A percentile compares a stretch with the other conserved stretches of the same genome.
Conservation (phyloP, 2,113 vertebrate genomes). For the Porphyrio hochstetteri region DNA sequence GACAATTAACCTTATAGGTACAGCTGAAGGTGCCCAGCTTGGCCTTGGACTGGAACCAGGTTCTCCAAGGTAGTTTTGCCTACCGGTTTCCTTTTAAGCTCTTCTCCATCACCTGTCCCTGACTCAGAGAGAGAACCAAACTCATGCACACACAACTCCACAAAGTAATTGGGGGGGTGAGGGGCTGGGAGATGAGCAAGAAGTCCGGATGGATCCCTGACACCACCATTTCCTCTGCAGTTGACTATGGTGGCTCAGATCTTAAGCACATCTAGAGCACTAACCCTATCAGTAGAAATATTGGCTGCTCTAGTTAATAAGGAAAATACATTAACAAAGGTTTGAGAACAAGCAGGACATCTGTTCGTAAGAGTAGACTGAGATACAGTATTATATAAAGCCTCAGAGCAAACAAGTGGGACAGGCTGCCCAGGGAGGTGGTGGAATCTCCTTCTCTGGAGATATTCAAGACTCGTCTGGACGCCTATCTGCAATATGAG, state of each 20-base stretch:
- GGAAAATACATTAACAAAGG: background rate
- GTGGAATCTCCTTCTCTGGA: too few species aligned
- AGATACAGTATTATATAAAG: background rate
- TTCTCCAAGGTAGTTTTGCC: background rate
- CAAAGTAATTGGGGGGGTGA: background rate
- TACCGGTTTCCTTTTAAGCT: background rate
- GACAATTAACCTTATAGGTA: background rate
- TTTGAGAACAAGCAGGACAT: background rate
- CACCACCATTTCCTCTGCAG: background rate
- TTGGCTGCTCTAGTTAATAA: background rate
- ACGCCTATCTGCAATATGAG: too few species aligned
- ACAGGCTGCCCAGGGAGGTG: too few species aligned
- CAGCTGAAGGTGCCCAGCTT: background rate
- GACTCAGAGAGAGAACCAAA: fast-evolving
- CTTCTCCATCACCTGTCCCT: background rate
- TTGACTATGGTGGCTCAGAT: background rate
- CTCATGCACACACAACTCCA: background rate
- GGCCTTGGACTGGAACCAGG: background rate
- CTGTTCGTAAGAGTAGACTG: background rate
- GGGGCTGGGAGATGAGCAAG: fast-evolving
- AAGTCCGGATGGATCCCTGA: background rate
- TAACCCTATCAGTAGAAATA: background rate
- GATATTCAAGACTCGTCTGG: too few species aligned
- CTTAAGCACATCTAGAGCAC: background rate
- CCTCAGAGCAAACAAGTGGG: background rate